These are phyloP conservation scores for Ganaspis brasiliensis DNA, from an alignment of 2,888 invertebrate species.

Conservation along the genomic window DNA sequence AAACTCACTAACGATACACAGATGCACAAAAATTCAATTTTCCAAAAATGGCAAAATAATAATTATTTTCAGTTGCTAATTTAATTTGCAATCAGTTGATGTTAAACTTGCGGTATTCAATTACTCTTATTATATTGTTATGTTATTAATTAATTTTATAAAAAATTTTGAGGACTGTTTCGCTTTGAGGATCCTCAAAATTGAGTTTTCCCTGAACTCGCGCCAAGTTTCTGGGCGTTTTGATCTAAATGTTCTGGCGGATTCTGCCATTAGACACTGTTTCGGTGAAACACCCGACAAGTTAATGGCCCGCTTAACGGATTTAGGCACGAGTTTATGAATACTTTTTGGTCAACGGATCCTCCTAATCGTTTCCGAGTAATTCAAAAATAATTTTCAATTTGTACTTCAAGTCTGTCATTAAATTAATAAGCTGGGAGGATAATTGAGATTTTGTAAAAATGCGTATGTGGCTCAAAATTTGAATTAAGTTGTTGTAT, in stretches of 20 bases:
- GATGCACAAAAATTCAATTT: conserved; percentile 1
- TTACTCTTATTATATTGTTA: too few species aligned
- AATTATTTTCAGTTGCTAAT: neutral
- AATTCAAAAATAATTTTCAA: conserved; percentile 26
- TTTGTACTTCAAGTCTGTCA: too few species aligned
- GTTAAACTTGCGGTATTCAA: too few species aligned
- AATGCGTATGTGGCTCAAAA: too few species aligned
- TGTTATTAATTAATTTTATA: too few species aligned
- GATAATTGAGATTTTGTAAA: too few species aligned
- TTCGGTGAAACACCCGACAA: conserved; percentile 67
- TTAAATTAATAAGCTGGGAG: too few species aligned
- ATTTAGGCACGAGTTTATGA: conserved; percentile 59
- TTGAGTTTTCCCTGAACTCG: conserved; percentile 31
- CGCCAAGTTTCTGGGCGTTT: conserved; percentile 42
- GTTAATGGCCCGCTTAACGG: conserved; percentile 69
- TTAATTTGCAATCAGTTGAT: too few species aligned
- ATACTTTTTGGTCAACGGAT: neutral
- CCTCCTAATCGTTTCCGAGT: conserved; percentile 25
- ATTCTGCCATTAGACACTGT: conserved; percentile 64
- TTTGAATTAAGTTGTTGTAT: too few species aligned
- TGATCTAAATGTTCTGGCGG: conserved; percentile 43
- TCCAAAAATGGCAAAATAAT: too few species aligned
- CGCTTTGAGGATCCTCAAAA: conserved; percentile 1
- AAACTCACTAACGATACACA: conserved; percentile 43
- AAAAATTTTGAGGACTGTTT: neutral